Base-by-base conservation (phyloP, 2,888 invertebrate genomes). In the Muscina levida region DNA sequence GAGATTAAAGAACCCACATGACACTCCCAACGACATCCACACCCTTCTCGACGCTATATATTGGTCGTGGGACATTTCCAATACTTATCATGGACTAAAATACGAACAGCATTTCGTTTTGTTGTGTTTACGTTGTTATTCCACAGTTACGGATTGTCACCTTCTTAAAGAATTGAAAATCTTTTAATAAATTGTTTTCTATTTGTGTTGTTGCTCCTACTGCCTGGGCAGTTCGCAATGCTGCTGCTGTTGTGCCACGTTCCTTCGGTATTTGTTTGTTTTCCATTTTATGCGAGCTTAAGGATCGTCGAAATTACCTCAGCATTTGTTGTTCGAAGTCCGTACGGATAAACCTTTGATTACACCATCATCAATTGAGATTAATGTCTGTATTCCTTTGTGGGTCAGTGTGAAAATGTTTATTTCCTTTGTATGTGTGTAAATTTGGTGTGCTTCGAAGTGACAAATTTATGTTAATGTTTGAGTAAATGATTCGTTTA, bases 281-380 rank as follows among this genome's bases (percentile, higher is more conserved):
- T 62, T 59, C 31, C 39, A n/a, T 59, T 17, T 53, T 53, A 19
- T 56, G 11, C 19, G 39, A 13, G 42, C 13, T 22, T 10, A 42
- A 66, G 66, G 65, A 26, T 26, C 26, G 26, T 42, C 65, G 44
- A 65, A 72, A 73, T 66, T 73, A 42, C 26, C 56, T 66, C 56
- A 66, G 13, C 65, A 66, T 44, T 56, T 56, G 51, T 51, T 51
- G 3, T 8, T 31, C 3, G 31, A 5, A 31, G 8, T 31, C 31
- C 31, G 51, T 6, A 51, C 42, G 59, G 39, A 59, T 75, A 62
- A 75, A 68, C 68, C 68, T 68, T 75, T 62, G 74, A 75, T 75
- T 62, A 62, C 31, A 70, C 62, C 65, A 62, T 70, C 53, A 65
- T 70, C 53, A 65, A 76, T 70, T 70, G 70, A 76, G 70, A 70